These are phyloP conservation scores for Anoura caudifer DNA, from an alignment of 2,113 vertebrate genomes.

Conservation along the genomic window DNA sequence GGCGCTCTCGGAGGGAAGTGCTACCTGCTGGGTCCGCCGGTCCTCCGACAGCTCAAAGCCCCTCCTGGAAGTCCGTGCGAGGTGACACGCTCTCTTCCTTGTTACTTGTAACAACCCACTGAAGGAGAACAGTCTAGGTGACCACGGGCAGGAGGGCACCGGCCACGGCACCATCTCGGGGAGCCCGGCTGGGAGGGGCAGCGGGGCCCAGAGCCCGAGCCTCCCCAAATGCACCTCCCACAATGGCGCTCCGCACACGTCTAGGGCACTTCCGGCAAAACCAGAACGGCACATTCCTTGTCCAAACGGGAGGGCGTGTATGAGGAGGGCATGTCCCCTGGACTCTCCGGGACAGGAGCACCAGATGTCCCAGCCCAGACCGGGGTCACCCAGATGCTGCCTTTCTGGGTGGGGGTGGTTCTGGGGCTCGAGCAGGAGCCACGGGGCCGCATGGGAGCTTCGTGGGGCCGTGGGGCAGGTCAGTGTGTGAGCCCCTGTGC, in stretches of 20 bases:
- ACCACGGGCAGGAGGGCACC: rapidly evolving
- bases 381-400: rapidly evolving
- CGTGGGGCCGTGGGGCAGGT: rapidly evolving
- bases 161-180: background rate
- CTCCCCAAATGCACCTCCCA: rapidly evolving
- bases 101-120: background rate
- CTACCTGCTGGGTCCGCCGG: slow-evolving; percentile 75
- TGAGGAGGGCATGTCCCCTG: rapidly evolving
- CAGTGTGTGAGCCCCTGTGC: rapidly evolving
- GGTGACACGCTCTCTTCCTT: slow-evolving; percentile 60
- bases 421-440: background rate
- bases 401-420: background rate
- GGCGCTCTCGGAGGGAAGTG: slow-evolving; percentile 59
- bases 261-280: background rate
- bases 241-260: background rate
- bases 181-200: too few species aligned
- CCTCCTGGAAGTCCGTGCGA: background rate
- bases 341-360: rapidly evolving
- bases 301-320: rapidly evolving
- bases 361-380: background rate
- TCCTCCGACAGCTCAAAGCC: slow-evolving; percentile 71
- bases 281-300: background rate
- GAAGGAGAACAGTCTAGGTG: background rate
- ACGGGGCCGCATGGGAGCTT: rapidly evolving
- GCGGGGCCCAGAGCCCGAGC: rapidly evolving